phyloP scores from a whole-genome alignment of 2,888 invertebrate genomes.

The Heliconius ismenius region DNA sequence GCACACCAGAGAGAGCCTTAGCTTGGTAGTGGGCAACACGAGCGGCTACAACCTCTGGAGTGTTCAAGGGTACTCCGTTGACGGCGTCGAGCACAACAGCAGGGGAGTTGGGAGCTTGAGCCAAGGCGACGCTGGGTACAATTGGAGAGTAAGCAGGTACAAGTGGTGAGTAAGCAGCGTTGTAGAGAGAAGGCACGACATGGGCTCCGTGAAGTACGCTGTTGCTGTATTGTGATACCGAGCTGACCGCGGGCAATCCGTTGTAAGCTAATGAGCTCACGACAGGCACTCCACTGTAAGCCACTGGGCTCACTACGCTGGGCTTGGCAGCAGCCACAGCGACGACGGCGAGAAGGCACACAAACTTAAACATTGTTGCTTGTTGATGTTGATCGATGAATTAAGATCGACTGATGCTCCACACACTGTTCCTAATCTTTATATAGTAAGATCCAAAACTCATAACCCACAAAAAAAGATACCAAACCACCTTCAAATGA shows the following conservation, averaged over 20 bases:
- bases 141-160: slow-evolving; percentile 48
- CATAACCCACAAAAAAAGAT: slow-evolving; percentile 56
- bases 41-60: slow-evolving; percentile 76
- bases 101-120: slow-evolving; percentile 70
- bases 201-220: slow-evolving; percentile 60
- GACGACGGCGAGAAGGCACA: slow-evolving; percentile 83
- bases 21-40: slow-evolving; percentile 74
- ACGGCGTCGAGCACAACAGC: slow-evolving; percentile 72
- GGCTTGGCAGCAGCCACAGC: slow-evolving; percentile 82
- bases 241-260: slow-evolving; percentile 52
- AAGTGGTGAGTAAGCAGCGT: slow-evolving; percentile 49
- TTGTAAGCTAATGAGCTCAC: slow-evolving; percentile 55
- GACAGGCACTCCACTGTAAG: slow-evolving; percentile 57
- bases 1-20: slow-evolving; percentile 67
- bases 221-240: slow-evolving; percentile 56
- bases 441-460: slow-evolving; percentile 56
- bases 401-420: slow-evolving; percentile 70
- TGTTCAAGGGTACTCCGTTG: slow-evolving; percentile 75
- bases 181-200: slow-evolving; percentile 53
- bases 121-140: slow-evolving; percentile 45
- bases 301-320: slow-evolving; percentile 54
- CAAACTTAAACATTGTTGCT: slow-evolving; percentile 81
- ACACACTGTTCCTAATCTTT: slow-evolving; percentile 57
- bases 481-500: slow-evolving; percentile 63
- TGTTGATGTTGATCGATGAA: slow-evolving; percentile 64